Evolutionary conservation across 2,888 invertebrate genomes (phyloP).

Genomic region (Drosophila barbarae): DNA sequence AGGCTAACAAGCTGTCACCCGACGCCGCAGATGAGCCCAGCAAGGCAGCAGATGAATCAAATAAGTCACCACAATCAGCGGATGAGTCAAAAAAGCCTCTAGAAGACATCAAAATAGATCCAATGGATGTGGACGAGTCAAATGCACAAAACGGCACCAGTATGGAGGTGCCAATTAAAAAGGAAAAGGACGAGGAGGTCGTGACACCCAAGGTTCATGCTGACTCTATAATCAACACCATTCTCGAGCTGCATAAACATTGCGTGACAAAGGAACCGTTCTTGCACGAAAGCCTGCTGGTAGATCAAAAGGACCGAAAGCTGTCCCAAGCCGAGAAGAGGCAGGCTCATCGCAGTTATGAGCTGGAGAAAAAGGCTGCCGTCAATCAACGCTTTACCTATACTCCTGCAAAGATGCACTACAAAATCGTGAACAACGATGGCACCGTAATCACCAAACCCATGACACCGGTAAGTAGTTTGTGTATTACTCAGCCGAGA

Average conservation of each 20-base stretch:
- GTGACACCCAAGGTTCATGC: constrained; percentile 81
- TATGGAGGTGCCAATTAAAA: constrained; percentile 1
- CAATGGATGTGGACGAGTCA: constrained; percentile 2
- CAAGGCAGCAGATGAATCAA: constrained; percentile 8
- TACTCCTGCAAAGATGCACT: constrained; percentile 81
- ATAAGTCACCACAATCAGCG: constrained; percentile 3
- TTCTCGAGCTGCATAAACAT: constrained; percentile 83
- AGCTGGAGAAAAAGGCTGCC: constrained; percentile 94
- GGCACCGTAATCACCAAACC: constrained; percentile 84
- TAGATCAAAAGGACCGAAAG: constrained; percentile 96
- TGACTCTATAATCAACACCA: constrained; percentile 90
- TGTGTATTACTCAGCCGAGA: not conserved
- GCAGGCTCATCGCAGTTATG: constrained; percentile 94
- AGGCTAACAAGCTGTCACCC: constrained; percentile 2
- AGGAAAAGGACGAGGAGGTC: constrained; percentile 38
- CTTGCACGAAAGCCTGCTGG: constrained; percentile 95
- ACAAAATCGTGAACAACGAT: constrained; percentile 83
- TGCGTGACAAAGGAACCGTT: constrained; percentile 91
- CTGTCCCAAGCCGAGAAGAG: constrained; percentile 95
- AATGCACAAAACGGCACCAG: constrained; percentile 17
- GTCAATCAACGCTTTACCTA: constrained; percentile 82
- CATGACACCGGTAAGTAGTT: constrained; percentile 82
- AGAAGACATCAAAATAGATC: not conserved
- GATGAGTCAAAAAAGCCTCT: not conserved
- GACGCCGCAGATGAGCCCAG: constrained; percentile 1